Conservation (phyloP, 2,113 vertebrate species). For the Pelobates fuscus region DNA sequence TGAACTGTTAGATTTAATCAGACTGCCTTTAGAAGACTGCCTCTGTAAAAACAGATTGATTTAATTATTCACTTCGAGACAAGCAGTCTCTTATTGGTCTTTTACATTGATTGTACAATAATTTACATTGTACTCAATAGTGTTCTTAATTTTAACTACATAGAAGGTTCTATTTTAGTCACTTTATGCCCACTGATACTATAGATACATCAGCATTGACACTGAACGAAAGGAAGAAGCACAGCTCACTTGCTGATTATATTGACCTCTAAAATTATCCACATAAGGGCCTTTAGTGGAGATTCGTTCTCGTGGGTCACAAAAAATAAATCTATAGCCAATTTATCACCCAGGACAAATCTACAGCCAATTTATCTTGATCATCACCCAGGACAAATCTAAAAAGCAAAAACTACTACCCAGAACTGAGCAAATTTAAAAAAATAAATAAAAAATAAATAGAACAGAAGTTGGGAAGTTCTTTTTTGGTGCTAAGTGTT, state of each 20-base stretch:
- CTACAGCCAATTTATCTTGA: no score
- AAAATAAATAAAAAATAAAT: no score
- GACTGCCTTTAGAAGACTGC: not conserved
- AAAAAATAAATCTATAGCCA: no score
- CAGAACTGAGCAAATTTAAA: no score
- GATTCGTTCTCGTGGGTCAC: no score
- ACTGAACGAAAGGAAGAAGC: not conserved
- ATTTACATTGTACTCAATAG: not conserved
- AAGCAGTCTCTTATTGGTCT: not conserved
- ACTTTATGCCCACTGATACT: not conserved
- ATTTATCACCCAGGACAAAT: no score
- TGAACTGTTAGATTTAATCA: not conserved
- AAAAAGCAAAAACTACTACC: no score
- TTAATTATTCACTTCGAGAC: not conserved
- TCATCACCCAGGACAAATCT: no score
- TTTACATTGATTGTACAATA: not conserved
- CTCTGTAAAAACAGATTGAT: constrained; percentile 1
- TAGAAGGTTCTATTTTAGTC: not conserved
- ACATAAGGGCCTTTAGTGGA: no score
- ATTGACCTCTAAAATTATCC: not conserved
- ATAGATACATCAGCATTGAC: not conserved
- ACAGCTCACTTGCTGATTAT: not conserved
- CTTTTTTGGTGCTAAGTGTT: no score
- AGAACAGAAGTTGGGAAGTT: no score
- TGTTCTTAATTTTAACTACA: not conserved